Base-by-base conservation (phyloP, 2,888 invertebrate genomes). In the Deilephila elpenor region DNA sequence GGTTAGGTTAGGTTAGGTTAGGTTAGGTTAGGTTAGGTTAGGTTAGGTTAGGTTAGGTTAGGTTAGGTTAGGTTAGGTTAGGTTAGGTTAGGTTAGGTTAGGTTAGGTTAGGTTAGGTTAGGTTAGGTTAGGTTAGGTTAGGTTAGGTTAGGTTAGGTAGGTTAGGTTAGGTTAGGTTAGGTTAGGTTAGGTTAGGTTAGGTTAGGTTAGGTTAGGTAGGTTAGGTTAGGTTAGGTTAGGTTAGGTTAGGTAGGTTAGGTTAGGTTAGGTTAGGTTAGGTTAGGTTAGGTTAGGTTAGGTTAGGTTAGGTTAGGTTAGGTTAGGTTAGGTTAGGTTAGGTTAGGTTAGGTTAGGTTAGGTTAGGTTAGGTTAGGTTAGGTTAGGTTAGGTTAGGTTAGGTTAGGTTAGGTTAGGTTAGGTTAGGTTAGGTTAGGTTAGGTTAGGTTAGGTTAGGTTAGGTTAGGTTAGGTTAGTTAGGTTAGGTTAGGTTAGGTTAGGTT, bases 271-370 rank as follows among this genome's bases (percentile, higher is more conserved):
- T 78, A 78, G 78, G 78, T 78, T 78, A 77, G 77, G 77, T 78
- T 77, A 78, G 77, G 77, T 78, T 79, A 79, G 79, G 79, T 79
- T 79, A 79, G 78, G 79, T 78, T 79, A 79, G 76, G 76, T 76
- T 80, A 79, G 79, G 79, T 79, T 79, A 78, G 80, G 78, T 78
- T 78, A 80, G 80, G 80, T 80, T 78, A 78, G 78, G 78, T 79
- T n/a, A n/a, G n/a, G n/a, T n/a, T n/a, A n/a, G n/a, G n/a, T n/a
- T n/a, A n/a, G n/a, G n/a, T n/a, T 79, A 79, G 78, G 78, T 79
- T 79, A 76, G 78, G 78, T 78, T 78, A 76, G 77, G 78, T 78
- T 78, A 78, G 78, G 78, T 78, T 78, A 77, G 78, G 78, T 76
- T 77, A 78, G 78, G 78, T 78, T 78, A n/a, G n/a, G n/a, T n/a